Base-by-base conservation (phyloP, 2,797 vertebrate species). In the Sardinella longiceps region DNA sequence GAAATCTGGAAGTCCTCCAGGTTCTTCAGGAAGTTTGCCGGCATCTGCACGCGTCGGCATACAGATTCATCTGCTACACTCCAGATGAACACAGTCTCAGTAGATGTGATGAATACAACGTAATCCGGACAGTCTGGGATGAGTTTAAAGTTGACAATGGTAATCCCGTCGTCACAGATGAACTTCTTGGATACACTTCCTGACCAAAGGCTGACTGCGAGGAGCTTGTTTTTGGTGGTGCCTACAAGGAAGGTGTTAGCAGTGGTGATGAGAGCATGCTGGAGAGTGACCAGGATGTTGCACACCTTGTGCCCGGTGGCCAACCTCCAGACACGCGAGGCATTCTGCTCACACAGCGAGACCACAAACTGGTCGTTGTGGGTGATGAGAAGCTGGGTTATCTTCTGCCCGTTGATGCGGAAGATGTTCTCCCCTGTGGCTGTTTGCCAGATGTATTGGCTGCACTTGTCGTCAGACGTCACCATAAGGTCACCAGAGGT, bases 291-390 rank as follows among this genome's bases (percentile, higher is more conserved):
- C 89, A 99, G 93, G 88, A 99, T 99, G 95, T 99, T 99, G 94
- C 98, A 99, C 83, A 99, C 97, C 86, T 99, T 97, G 90, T 99
- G 98, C 66, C 98, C 98, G 0, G 98, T 99, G 2, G 97, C 97
- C 7, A 99, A 94, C 86, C 98, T 95, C 98, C 98, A 99, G 45
- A 99, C 98, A 88, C 98, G 95, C 48, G 98, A 99, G 83, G 97
- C 97, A 0, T 99, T 99, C 90, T 99, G 97, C 92, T 99, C 98
- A 0, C 98, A 99, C 12, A 99, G 98, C 2, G 98, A 99, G 86
- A 99, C 98, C 84, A 99, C 98, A 93, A 99, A 99, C 88, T 99
- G 98, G 90, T 99, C 98, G 0, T 99, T 99, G 92, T 99, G 98
- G 60, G 98, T 99, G 70, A 99, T 98, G 84, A 99, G 94, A 88